A percentile compares a stretch with the other conserved stretches of the same genome.
Conservation (phyloP, 2,888 invertebrate species). For the Neoscelio sp. region DNA sequence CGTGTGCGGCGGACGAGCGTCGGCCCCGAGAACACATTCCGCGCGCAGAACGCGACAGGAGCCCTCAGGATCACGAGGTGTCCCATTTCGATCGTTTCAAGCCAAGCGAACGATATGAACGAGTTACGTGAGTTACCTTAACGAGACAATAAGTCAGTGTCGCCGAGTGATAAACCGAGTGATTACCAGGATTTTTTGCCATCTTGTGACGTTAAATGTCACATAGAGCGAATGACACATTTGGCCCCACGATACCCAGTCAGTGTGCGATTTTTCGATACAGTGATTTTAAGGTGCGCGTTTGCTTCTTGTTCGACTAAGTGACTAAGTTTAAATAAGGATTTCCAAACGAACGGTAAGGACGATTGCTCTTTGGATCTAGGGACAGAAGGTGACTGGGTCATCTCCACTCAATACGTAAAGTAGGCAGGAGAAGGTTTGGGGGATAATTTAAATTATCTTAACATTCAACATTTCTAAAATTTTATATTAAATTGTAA, state of each 20-base stretch:
- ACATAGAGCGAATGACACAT: slow-evolving; percentile 19
- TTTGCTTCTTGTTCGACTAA: slow-evolving; percentile 25
- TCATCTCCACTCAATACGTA: too few relatives aligned
- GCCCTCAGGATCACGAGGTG: slow-evolving; percentile 75
- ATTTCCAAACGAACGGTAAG: neutral
- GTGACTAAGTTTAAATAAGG: neutral
- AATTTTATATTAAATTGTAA: too few relatives aligned
- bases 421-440: too few relatives aligned
- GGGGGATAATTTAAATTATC: too few relatives aligned
- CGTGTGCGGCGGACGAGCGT: slow-evolving; percentile 71
- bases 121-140: slow-evolving; percentile 37
- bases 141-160: slow-evolving; percentile 25
- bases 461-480: too few relatives aligned
- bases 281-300: slow-evolving; percentile 27
- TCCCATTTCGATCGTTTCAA: slow-evolving; percentile 33
- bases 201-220: slow-evolving; percentile 7
- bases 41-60: slow-evolving; percentile 75
- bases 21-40: slow-evolving; percentile 70
- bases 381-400: too few relatives aligned
- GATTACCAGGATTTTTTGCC: neutral
- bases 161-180: neutral
- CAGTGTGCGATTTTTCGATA: slow-evolving; percentile 17
- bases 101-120: slow-evolving; percentile 14
- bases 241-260: slow-evolving; percentile 2
- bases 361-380: too few relatives aligned